These are phyloP conservation scores for Sylvicola fuscatus DNA, from an alignment of 2,888 invertebrate species.

Conservation along the genomic window DNA sequence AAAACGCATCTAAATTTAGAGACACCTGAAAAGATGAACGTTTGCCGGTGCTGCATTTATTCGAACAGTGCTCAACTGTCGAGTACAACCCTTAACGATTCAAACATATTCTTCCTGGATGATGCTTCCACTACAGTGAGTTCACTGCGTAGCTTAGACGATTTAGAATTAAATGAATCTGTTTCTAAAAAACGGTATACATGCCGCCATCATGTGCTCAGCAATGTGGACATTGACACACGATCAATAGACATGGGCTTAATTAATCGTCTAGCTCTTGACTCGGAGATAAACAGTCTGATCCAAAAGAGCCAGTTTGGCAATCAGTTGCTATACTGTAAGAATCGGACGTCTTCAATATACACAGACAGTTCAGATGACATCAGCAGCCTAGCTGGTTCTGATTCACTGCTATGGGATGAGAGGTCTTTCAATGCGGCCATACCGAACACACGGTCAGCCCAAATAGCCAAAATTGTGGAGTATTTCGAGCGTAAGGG, in stretches of 20 bases:
- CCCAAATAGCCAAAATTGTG: conserved; percentile 64
- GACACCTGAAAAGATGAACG: background rate
- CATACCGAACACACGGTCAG: conserved; percentile 30
- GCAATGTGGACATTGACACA: conserved; percentile 22
- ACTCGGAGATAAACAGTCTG: conserved; percentile 27
- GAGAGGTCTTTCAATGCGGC: conserved; percentile 35
- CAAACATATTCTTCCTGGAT: conserved; percentile 33
- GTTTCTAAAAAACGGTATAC: conserved; percentile 10
- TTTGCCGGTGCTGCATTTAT: conserved; percentile 19
- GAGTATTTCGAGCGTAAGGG: conserved; percentile 74
- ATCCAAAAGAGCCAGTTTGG: conserved; percentile 25
- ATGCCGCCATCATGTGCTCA: conserved; percentile 13
- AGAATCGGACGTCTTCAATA: conserved; percentile 55
- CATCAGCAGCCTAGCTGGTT: conserved; percentile 59
- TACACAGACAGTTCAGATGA: conserved; percentile 78
- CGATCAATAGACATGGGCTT: conserved; percentile 26
- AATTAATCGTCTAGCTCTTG: conserved; percentile 26
- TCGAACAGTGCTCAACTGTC: conserved; percentile 7
- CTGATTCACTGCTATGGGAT: conserved; percentile 50
- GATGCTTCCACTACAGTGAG: conserved; percentile 28
- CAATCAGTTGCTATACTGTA: conserved; percentile 33
- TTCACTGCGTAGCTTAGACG: conserved; percentile 36
- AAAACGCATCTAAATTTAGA: conserved; percentile 19
- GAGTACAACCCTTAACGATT: conserved; percentile 18
- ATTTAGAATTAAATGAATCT: conserved; percentile 26